Conservation (phyloP, 2,888 invertebrate genomes). For the Harpalus rufipes region DNA sequence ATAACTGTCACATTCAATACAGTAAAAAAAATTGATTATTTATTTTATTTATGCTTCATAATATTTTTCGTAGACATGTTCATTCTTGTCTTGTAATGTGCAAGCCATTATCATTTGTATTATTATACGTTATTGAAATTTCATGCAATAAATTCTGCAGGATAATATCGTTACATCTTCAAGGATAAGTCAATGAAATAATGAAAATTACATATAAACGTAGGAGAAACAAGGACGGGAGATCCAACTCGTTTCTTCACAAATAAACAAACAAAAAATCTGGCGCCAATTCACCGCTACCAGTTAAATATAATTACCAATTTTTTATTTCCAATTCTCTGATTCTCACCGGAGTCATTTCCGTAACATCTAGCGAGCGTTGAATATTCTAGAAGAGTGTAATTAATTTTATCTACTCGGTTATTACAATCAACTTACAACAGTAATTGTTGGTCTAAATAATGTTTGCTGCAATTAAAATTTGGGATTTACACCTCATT, state of each 20-base stretch:
- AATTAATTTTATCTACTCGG: constrained; percentile 29
- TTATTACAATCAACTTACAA: constrained; percentile 14
- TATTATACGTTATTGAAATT: constrained; percentile 15
- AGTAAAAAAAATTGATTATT: no score
- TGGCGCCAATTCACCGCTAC: constrained; percentile 40
- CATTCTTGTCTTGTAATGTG: no score
- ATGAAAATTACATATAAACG: constrained; percentile 51
- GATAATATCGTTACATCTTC: constrained; percentile 50
- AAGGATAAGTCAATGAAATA: constrained; percentile 51
- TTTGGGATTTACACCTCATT: background rate
- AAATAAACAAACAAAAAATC: constrained; percentile 53
- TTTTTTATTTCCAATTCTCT: constrained; percentile 46
- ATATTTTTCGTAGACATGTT: no score
- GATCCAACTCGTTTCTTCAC: constrained; percentile 46
- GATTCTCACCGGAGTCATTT: constrained; percentile 24
- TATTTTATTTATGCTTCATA: no score
- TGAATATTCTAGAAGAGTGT: background rate
- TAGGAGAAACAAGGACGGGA: constrained; percentile 31
- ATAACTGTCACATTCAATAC: no score
- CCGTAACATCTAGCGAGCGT: constrained; percentile 7
- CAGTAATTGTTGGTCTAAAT: background rate
- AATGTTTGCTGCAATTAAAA: background rate
- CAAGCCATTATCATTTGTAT: background rate
- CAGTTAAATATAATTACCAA: constrained; percentile 47
- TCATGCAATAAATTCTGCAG: constrained; percentile 32